Base-by-base conservation (phyloP, 2,888 invertebrate species). In the Erebia ligea region DNA sequence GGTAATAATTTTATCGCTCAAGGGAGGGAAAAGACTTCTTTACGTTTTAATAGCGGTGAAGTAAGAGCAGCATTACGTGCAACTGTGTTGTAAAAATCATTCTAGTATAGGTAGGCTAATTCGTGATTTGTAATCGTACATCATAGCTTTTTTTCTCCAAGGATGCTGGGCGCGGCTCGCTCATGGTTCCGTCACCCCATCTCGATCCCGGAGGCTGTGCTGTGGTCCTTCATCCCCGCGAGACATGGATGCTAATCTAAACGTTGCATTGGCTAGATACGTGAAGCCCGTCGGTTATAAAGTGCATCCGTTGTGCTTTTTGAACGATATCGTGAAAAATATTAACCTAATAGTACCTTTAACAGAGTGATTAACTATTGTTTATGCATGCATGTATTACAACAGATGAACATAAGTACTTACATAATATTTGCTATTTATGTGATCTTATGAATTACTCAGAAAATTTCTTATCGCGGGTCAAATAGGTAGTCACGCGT, bases 221-320 rank as follows among this genome's bases (percentile, higher is more conserved):
- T 92, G 72, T 92, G 92, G 92, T 77, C 86, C 19, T 78, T 91
- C 40, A 80, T 88, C 65, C 92, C 92, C 2, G 85, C 90, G 10
- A 75, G 91, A 15, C 88, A 87, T 69, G 91, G 92, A 64, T 89
- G 88, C 77, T 87, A 78, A 66, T 45, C 2, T 25, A 4, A 5
- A 1, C 3, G n/a, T n/a, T 5, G 13, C 34, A 6, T 34, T 45
- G 45, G 45, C 11, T 45, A 45, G 11, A 45, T 13, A 45, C 11
- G 1, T 45, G 4, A 34, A 34, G 34, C 34, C 34, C 11, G n/a
- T 45, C 8, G 13, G 1, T 11, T 45, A 45, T 11, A 13, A 45
- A 0, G 13, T 13, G 13, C 13, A 11, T 13, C 13, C 3, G 13
- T 42, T 42, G 1, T 11, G 11, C 42, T 13, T 45, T 4, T 45